phyloP scores from a whole-genome alignment of 2,888 invertebrate species.

The Craniophora ligustri region DNA sequence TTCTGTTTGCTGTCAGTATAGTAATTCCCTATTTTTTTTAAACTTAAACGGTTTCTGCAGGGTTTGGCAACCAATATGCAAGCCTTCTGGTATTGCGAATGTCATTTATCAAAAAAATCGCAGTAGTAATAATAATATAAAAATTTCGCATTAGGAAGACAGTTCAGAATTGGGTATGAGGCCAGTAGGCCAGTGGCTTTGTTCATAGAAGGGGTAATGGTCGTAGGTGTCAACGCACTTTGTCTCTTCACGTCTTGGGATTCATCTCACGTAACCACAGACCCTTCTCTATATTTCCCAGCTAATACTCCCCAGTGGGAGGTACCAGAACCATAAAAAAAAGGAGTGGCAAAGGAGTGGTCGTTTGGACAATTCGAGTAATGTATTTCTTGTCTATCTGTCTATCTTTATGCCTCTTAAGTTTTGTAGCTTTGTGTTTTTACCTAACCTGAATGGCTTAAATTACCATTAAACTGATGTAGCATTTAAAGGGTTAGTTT shows the following conservation, averaged over 20 bases:
- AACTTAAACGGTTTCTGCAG: too few species aligned
- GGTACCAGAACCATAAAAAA: conserved; percentile 11
- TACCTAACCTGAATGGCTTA: not conserved
- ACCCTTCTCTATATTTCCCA: conserved; percentile 24
- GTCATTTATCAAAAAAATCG: too few species aligned
- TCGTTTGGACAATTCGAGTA: conserved; percentile 4
- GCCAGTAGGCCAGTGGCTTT: too few species aligned
- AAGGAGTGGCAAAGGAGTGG: conserved; percentile 1
- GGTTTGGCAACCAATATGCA: too few species aligned
- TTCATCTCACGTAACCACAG: conserved; percentile 18
- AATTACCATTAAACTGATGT: too few species aligned
- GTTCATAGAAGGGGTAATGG: not conserved
- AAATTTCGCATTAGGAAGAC: too few species aligned
- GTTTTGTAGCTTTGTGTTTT: not conserved
- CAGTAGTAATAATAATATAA: too few species aligned
- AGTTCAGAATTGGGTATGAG: too few species aligned
- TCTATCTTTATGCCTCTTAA: not conserved
- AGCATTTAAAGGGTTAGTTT: too few species aligned
- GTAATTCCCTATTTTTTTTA: too few species aligned
- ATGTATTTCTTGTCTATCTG: not conserved
- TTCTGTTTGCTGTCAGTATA: too few species aligned
- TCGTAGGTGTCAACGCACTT: conserved; percentile 10
- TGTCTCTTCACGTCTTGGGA: conserved; percentile 1
- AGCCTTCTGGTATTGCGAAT: too few species aligned
- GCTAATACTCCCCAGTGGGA: conserved; percentile 29